phyloP scores from a whole-genome alignment of 2,888 invertebrate genomes.

The Xestia sexstrigata region DNA sequence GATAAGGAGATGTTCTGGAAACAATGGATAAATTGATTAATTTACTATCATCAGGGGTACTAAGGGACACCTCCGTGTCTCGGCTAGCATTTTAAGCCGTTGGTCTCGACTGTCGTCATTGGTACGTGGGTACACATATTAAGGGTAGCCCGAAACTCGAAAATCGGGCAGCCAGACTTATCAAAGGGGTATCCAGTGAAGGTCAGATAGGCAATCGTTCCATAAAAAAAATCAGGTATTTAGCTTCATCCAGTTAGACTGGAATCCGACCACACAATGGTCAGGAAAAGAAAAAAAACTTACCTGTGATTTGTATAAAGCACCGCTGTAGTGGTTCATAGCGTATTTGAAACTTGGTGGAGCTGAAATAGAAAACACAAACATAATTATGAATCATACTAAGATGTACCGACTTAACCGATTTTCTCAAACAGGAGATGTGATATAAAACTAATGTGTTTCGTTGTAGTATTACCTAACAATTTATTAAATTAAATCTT shows the following conservation, averaged over 20 bases:
- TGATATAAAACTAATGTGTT: background rate
- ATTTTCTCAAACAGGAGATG: background rate
- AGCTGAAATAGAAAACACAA: constrained; percentile 90
- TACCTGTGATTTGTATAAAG: constrained; percentile 93
- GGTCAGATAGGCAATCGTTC: background rate
- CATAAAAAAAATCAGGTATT: background rate
- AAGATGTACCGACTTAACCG: background rate
- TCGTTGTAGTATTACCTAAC: background rate
- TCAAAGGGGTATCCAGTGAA: background rate
- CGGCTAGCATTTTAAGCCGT: background rate
- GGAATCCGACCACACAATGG: background rate
- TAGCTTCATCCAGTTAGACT: background rate
- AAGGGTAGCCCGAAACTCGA: background rate
- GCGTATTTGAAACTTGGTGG: constrained; percentile 97
- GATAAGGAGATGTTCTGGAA: constrained; percentile 93
- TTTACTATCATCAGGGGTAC: background rate
- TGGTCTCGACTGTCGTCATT: background rate
- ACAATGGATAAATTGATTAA: background rate
- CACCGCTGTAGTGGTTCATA: constrained; percentile 95
- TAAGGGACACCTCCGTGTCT: background rate
- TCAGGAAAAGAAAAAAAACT: constrained; percentile 28
- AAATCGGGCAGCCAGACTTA: background rate
- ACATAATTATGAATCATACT: background rate
- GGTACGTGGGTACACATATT: background rate
- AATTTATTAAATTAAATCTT: too few species aligned